Conservation (phyloP, 2,888 invertebrate genomes). For the Phyto melanocephala region DNA sequence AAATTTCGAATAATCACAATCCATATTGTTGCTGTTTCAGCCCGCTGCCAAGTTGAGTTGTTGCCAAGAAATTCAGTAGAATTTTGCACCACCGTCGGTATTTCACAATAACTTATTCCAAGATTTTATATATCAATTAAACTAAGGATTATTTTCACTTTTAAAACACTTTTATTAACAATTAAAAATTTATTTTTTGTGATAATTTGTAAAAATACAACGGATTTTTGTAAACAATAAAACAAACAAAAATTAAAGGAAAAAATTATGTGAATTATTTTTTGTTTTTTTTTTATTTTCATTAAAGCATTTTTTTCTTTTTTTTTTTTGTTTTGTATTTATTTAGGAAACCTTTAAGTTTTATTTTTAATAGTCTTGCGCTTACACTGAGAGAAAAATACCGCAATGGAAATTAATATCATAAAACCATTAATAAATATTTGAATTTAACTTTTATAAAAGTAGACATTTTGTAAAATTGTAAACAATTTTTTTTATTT, state of each 20-base stretch:
- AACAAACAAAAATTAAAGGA: neutral
- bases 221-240: neutral
- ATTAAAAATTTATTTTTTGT: neutral
- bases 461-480: slow-evolving; percentile 46
- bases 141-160: neutral
- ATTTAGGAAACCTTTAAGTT: neutral
- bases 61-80: neutral
- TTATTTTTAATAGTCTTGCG: neutral
- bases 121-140: neutral
- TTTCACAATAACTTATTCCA: neutral
- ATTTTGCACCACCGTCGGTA: slow-evolving; percentile 20
- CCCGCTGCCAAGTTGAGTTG: neutral
- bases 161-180: neutral
- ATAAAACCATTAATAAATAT: slow-evolving; percentile 12
- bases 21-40: slow-evolving; percentile 54
- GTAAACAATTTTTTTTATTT: neutral
- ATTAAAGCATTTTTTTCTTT: neutral
- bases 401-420: neutral
- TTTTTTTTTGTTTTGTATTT: neutral
- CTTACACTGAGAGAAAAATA: slow-evolving; percentile 3
- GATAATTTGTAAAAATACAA: neutral
- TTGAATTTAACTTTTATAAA: slow-evolving; percentile 58
- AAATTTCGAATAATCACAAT: slow-evolving; percentile 69
- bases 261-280: neutral
- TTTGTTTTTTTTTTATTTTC: neutral